Percentiles rank a stretch among this genome's conserved stretches.
Evolutionary conservation across 2,113 vertebrate species (phyloP).

Genomic region (Gobiocypris rarus): DNA sequence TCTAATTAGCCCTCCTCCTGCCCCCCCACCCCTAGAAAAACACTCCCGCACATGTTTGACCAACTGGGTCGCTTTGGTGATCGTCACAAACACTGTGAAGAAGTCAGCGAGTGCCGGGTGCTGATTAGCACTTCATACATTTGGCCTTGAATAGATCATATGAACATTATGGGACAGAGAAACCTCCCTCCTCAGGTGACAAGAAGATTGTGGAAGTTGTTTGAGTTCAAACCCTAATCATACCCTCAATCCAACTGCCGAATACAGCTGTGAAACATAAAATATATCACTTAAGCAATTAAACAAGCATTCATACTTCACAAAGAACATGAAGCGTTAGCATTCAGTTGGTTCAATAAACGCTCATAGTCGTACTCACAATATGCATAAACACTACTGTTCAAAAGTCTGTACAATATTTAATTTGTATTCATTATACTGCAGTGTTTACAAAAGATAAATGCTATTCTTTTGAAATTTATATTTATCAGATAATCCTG

Average conservation of each 20-base stretch:
- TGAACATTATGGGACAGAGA: background rate
- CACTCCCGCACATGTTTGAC: constrained; percentile 60
- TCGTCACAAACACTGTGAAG: constrained; percentile 58
- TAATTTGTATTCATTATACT: background rate
- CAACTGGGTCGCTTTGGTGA: constrained; percentile 74
- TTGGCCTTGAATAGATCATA: constrained; percentile 23
- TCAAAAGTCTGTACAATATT: background rate
- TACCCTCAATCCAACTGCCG: too few relatives aligned
- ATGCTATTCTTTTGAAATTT: background rate
- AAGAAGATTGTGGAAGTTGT: background rate
- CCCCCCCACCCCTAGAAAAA: constrained; percentile 33
- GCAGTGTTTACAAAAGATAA: background rate
- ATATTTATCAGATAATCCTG: background rate
- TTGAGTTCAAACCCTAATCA: background rate
- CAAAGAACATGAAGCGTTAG: background rate
- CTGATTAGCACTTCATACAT: constrained; percentile 62
- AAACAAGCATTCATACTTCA: background rate
- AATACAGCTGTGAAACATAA: background rate
- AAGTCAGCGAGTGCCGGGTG: constrained; percentile 57
- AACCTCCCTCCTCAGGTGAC: constrained; percentile 34
- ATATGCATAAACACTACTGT: background rate
- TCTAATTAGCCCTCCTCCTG: constrained; percentile 77
- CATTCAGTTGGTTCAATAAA: too few relatives aligned
- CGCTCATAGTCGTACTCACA: background rate
- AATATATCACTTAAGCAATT: background rate